Base-by-base conservation (phyloP, 2,797 vertebrate genomes). In the Silurus lanzhouensis region DNA sequence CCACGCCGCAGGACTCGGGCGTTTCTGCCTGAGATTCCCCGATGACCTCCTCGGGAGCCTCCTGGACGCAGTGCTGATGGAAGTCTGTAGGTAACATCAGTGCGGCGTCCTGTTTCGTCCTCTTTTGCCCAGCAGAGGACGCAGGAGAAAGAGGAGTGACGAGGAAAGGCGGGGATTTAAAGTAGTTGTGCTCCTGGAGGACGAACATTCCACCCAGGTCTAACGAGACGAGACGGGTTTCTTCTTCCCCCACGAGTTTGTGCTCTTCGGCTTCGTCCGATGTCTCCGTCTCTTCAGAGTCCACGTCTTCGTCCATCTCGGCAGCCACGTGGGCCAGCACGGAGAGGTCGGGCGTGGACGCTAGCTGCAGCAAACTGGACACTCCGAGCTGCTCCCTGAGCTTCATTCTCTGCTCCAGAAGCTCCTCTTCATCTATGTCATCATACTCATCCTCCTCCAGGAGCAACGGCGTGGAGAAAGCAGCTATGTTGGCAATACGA, bases 41-140 rank as follows among this genome's bases (percentile, higher is more conserved):
- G 44, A 98, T 96, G 2, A 97, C 96, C 91, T 97, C 97, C 92
- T 98, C 97, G 0, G 97, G 97, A 0, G 97, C 97, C 90, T 98
- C 97, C 72, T 97, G 93, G 60, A 98, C 96, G 8, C 96, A 96
- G 79, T 91, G 90, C 85, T 91, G 90, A 83, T 94, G 94, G 91
- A 96, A 93, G 87, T 96, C 95, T 0, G 94, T 88, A 19, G 94
- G 90, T 46, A 95, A 92, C 82, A 95, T 83, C 67, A 94, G 90
- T 1, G 93, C 92, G 60, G 93, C 70, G 77, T 93, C 93, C 27
- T 90, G 92, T 61, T 89, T 94, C 68, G 91, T 91, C 86, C 88
- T 93, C 90, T 88, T 95, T 86, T 81, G 90, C 87, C 48, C 38
- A 0, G 90, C 63, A 17, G 78, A 6, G 72, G 75, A 38, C 4